Evolutionary conservation across 2,113 vertebrate genomes (phyloP).

Genomic region (Aspiorhynchus laticeps): DNA sequence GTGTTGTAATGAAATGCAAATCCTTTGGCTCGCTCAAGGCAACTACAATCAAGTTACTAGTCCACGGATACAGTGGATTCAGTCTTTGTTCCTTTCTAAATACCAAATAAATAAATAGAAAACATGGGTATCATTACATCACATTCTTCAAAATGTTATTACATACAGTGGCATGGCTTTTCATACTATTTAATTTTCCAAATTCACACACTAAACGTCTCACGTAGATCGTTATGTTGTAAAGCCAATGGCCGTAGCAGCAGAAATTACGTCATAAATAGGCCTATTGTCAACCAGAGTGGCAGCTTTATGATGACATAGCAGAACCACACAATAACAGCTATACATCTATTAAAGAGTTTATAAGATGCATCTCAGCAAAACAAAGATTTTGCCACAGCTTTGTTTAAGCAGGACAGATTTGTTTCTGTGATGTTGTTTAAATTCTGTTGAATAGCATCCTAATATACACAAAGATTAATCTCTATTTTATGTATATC

Average conservation of each 20-base stretch:
- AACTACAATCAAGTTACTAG: background rate
- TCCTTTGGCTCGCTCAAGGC: background rate
- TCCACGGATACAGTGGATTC: background rate
- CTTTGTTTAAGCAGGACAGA: background rate
- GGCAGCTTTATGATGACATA: slow-evolving; percentile 12
- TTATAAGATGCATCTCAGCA: background rate
- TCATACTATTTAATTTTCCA: background rate
- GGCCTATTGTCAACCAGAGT: slow-evolving; percentile 1
- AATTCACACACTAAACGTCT: slow-evolving; percentile 4
- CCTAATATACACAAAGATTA: slow-evolving; percentile 2
- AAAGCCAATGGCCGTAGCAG: slow-evolving; percentile 16
- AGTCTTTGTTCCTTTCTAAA: background rate
- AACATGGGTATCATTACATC: background rate
- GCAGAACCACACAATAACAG: slow-evolving; percentile 18
- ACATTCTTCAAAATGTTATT: background rate
- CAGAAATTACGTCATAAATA: slow-evolving; percentile 11
- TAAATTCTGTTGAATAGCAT: background rate
- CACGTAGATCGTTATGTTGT: slow-evolving; percentile 5
- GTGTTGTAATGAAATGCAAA: background rate
- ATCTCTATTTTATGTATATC: background rate
- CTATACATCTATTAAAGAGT: slow-evolving; percentile 18
- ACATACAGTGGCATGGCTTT: background rate
- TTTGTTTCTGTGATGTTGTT: slow-evolving; percentile 9
- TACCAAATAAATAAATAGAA: background rate
- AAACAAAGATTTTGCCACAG: background rate